Conservation (phyloP, 2,888 invertebrate species). For the Lasius platythorax region DNA sequence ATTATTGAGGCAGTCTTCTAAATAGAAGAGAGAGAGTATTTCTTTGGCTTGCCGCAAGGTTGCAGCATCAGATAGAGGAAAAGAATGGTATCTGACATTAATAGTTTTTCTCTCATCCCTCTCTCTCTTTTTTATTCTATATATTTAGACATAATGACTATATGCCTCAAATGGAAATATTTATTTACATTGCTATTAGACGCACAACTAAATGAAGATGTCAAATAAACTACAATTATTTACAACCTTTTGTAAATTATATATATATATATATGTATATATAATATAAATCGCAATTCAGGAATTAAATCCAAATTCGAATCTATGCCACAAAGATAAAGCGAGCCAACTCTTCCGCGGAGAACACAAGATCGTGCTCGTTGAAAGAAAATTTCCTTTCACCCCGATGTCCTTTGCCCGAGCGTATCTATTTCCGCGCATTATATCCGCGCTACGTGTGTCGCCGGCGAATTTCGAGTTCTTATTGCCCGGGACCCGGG, state of each 20-base stretch:
- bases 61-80: constrained; percentile 37
- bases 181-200: background rate
- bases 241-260: background rate
- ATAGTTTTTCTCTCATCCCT: background rate
- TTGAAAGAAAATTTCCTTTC: background rate
- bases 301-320: background rate
- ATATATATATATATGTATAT: background rate
- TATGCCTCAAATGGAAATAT: background rate
- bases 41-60: constrained; percentile 28
- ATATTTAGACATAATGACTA: background rate
- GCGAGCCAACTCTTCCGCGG: background rate
- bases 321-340: background rate
- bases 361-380: background rate
- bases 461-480: constrained; percentile 53
- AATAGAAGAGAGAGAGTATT: background rate
- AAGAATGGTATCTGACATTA: background rate
- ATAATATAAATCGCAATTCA: background rate
- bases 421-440: constrained; percentile 44
- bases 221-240: background rate
- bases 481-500: constrained; percentile 32
- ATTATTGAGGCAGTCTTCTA: background rate
- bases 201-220: background rate
- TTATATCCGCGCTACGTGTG: constrained; percentile 55
- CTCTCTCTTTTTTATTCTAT: background rate
- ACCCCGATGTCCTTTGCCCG: background rate